Base-by-base conservation (phyloP, 1,140 invertebrate genomes). In the Planococcus citri region DNA sequence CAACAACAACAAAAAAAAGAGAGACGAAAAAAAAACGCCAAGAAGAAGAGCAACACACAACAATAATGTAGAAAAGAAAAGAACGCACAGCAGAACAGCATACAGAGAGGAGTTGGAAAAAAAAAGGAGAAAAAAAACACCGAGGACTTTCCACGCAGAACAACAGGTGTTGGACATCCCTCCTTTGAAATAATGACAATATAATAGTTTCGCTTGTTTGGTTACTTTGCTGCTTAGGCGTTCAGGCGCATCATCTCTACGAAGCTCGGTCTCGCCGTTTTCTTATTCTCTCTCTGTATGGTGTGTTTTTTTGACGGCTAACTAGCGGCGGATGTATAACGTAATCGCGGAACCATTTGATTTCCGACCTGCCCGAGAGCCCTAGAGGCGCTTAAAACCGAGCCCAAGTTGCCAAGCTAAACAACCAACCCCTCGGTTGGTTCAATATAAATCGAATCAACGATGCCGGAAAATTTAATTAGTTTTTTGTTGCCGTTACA, bases 191-290 rank as follows among this genome's bases (percentile, higher is more conserved):
- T 64, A 64, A 64, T 64, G 60, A 64, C 60, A 64, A 64, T 64
- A 64, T 64, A 64, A 64, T 64, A 64, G 60, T 64, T 64, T 64
- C 60, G 60, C 60, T 64, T 64, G 60, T 64, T 64, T 64, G 60
- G 60, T 64, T 25, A 64, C 60, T 64, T 64, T 22, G 60, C 17
- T n/a, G 33, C 12, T n/a, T 17, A 51, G n/a, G 41, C 21, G 60
- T 64, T 64, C 60, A 27, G 60, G 60, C 60, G 60, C 60, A 64
- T 64, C 60, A 64, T 64, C 60, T 64, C 60, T 20, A 20, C 33
- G 60, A 25, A 64, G 22, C 60, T 64, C 21, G 21, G 57, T 60
- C 33, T 6, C 33, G 6, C n/a, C n/a, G 21, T 58, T 58, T 58
- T 58, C 17, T 58, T 58, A 8, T 58, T 58, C 21, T 8, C n/a